These are phyloP conservation scores for Zeugodacus cucurbitae DNA, from an alignment of 1,140 invertebrate species.

Conservation along the genomic window DNA sequence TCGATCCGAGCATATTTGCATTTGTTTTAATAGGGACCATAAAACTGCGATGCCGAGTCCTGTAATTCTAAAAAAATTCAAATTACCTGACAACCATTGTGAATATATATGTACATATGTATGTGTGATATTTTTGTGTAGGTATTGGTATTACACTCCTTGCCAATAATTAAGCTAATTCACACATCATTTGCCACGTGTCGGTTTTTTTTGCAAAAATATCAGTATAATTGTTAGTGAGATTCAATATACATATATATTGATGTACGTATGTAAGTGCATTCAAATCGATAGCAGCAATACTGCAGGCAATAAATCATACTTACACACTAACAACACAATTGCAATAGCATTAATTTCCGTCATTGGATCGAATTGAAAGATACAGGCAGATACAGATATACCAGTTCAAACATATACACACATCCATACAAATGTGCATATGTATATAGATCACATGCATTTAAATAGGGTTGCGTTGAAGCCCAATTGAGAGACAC, in stretches of 20 bases:
- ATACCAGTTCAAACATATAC: background rate
- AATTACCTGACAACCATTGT: too few species aligned
- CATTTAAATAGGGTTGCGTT: slow-evolving; percentile 10
- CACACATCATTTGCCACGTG: slow-evolving; percentile 25
- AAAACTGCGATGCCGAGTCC: too few species aligned
- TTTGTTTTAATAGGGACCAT: too few species aligned
- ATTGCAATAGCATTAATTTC: slow-evolving; percentile 30
- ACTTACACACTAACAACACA: background rate
- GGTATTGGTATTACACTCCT: too few species aligned
- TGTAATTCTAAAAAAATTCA: too few species aligned
- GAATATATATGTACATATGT: background rate
- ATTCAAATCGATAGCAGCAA: slow-evolving; percentile 9
- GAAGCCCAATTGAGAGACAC: background rate
- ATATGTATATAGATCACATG: background rate
- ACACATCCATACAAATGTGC: background rate
- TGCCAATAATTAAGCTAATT: slow-evolving; percentile 18
- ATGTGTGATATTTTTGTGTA: background rate
- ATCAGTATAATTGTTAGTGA: background rate
- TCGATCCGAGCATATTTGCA: too few species aligned
- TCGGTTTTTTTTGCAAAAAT: background rate
- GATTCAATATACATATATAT: background rate
- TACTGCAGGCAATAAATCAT: slow-evolving; percentile 21
- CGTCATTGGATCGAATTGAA: background rate
- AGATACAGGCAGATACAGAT: background rate
- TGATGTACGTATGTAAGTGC: background rate